phyloP scores from a whole-genome alignment of 2,888 invertebrate genomes.

The Campoplex capitator region DNA sequence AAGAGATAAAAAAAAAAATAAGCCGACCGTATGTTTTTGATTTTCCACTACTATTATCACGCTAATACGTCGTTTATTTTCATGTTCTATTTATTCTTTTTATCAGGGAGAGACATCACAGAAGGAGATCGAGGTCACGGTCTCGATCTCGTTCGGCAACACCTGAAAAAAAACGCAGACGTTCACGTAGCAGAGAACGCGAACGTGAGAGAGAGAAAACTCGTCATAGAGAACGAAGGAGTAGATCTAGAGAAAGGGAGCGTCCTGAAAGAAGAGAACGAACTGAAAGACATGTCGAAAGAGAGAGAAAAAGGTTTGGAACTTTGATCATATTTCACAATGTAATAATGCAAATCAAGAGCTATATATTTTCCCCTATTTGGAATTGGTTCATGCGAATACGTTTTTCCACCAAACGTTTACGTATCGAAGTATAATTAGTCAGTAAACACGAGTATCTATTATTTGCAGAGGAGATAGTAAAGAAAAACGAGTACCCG shows the following conservation, averaged over 20 bases:
- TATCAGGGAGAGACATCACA: conserved; percentile 83
- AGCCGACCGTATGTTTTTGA: neutral
- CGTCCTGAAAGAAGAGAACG: conserved; percentile 83
- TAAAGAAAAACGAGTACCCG: conserved; percentile 88
- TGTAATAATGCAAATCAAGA: neutral
- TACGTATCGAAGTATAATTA: neutral
- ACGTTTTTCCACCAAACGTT: neutral
- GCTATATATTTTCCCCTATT: neutral
- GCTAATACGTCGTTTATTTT: neutral
- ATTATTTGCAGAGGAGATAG: conserved; percentile 86
- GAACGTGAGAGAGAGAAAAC: conserved; percentile 86
- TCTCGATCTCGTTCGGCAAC: conserved; percentile 87
- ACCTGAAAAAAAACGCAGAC: conserved; percentile 87
- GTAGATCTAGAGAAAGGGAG: conserved; percentile 88
- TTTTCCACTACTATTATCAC: neutral
- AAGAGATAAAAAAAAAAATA: neutral
- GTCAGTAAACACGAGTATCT: neutral
- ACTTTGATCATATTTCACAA: neutral
- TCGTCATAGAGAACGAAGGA: conserved; percentile 87
- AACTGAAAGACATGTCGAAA: conserved; percentile 86
- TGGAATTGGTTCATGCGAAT: neutral
- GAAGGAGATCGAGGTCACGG: conserved; percentile 87
- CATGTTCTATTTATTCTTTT: conserved; percentile 7
- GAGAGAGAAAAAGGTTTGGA: conserved; percentile 86
- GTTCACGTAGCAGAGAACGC: conserved; percentile 88